Percentiles rank a stretch among this genome's conserved stretches.
Conservation (phyloP, 2,113 vertebrate species). For the Malurus elegans region DNA sequence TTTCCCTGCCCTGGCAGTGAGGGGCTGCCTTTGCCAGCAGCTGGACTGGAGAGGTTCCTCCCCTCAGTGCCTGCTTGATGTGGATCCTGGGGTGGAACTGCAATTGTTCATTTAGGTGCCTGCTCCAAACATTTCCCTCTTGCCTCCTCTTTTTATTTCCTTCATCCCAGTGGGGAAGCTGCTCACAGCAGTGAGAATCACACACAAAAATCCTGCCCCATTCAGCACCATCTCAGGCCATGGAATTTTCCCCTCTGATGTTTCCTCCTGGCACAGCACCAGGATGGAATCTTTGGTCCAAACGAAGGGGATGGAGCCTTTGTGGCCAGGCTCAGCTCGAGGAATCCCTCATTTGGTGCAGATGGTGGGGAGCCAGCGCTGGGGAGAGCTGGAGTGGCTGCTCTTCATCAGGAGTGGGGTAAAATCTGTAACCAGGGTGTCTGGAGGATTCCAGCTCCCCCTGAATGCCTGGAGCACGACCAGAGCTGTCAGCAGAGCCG, state of each 20-base stretch:
- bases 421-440: background rate
- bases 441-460: background rate
- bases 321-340: background rate
- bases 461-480: background rate
- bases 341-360: background rate
- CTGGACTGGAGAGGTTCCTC: background rate
- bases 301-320: background rate
- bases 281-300: background rate
- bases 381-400: background rate
- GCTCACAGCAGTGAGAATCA: background rate
- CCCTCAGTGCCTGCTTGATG: background rate
- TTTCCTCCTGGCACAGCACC: background rate
- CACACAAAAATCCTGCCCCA: no score
- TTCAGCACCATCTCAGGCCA: background rate
- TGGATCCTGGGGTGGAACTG: background rate
- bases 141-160: background rate
- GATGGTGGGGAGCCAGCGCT: background rate
- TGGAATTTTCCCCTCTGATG: background rate
- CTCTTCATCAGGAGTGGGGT: background rate
- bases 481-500: background rate
- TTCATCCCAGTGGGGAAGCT: background rate
- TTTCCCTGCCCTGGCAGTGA: background rate
- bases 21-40: background rate
- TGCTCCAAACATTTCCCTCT: background rate
- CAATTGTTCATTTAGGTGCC: background rate